phyloP scores from a whole-genome alignment of 2,113 vertebrate species.

The Cebidichthys violaceus region DNA sequence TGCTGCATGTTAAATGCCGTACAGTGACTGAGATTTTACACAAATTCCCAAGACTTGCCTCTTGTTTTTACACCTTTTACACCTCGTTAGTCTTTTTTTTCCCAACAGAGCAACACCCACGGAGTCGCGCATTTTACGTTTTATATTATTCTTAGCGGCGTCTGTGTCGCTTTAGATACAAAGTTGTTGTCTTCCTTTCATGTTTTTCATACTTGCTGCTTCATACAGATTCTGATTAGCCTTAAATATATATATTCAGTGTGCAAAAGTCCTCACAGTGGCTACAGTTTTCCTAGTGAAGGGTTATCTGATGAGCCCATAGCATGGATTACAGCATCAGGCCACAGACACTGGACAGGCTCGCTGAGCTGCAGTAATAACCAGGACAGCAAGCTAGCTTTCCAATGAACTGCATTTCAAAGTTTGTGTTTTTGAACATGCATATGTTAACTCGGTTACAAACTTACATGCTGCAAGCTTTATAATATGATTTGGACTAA shows the following conservation, averaged over 20 bases:
- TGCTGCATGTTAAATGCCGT: background rate
- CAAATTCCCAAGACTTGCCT: background rate
- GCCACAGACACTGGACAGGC: background rate
- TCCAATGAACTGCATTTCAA: background rate
- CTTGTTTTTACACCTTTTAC: constrained; percentile 12
- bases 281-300: background rate
- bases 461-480: background rate
- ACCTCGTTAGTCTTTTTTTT: background rate
- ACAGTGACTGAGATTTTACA: background rate
- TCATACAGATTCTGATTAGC: background rate
- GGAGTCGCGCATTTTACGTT: background rate
- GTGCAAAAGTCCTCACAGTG: background rate
- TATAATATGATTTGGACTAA: background rate
- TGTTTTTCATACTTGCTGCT: background rate
- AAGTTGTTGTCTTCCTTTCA: background rate
- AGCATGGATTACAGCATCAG: background rate
- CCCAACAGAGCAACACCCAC: background rate
- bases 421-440: background rate
- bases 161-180: background rate
- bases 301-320: constrained; percentile 1
- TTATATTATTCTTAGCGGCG: background rate
- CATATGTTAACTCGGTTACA: background rate
- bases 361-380: background rate
- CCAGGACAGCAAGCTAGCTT: background rate
- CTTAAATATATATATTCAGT: background rate